phyloP scores from a whole-genome alignment of 2,797 vertebrate genomes.

The Paratrypauchen microcephalus region DNA sequence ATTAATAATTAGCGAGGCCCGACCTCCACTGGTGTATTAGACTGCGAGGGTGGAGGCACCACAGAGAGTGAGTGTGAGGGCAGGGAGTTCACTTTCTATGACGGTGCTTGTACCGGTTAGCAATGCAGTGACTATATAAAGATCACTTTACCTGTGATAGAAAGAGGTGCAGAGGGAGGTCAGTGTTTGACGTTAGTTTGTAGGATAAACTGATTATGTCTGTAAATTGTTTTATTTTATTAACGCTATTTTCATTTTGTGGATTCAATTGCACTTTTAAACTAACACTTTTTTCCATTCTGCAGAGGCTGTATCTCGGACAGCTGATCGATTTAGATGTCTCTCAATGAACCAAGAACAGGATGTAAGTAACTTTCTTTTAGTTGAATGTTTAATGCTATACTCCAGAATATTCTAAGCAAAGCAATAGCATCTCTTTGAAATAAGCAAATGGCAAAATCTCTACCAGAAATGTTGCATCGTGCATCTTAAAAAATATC shows the following conservation, averaged over 20 bases:
- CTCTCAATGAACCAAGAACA: constrained; percentile 67
- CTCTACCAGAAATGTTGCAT: no score
- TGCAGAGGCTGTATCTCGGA: constrained; percentile 63
- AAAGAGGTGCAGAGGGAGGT: constrained; percentile 58
- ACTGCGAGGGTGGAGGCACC: constrained; percentile 55
- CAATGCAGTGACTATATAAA: constrained; percentile 60
- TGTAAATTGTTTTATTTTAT: neutral
- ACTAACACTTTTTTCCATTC: constrained; percentile 28
- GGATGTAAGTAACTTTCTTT: constrained; percentile 67
- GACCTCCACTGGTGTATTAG: constrained; percentile 75
- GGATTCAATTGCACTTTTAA: constrained; percentile 11
- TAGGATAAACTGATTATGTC: constrained; percentile 17
- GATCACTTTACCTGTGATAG: constrained; percentile 64
- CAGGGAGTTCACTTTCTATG: constrained; percentile 68
- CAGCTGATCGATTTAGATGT: constrained; percentile 57
- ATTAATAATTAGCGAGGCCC: constrained; percentile 82
- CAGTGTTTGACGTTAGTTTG: constrained; percentile 57
- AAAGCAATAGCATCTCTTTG: no score
- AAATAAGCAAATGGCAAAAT: no score
- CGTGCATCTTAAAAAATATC: neutral
- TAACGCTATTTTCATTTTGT: neutral
- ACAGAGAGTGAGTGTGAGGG: constrained; percentile 36
- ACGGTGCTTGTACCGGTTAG: constrained; percentile 30
- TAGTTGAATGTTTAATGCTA: neutral
- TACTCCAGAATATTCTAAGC: no score